Conservation (phyloP, 2,888 invertebrate species). For the Ceraclea dissimilis region DNA sequence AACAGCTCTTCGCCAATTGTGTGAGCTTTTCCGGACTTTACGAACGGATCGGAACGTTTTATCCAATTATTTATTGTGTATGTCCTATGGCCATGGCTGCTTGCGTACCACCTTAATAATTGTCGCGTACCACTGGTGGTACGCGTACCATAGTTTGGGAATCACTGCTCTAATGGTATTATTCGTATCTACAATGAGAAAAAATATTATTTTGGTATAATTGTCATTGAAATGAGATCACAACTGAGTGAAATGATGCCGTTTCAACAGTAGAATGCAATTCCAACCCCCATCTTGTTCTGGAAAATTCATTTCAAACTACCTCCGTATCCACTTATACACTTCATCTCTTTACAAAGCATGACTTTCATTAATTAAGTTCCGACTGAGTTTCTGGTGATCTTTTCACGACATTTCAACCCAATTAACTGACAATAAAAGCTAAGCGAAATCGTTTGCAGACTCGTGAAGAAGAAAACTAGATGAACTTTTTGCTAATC, state of each 20-base stretch:
- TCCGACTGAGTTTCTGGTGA: slow-evolving; percentile 4
- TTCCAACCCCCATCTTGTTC: slow-evolving; percentile 4
- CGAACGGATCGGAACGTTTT: too few relatives aligned
- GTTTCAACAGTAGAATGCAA: background rate
- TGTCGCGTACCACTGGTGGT: too few relatives aligned
- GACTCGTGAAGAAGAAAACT: slow-evolving; percentile 1
- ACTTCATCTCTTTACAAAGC: slow-evolving; percentile 15
- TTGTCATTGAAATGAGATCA: background rate
- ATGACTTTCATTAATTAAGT: slow-evolving; percentile 18
- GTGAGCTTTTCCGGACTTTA: too few relatives aligned
- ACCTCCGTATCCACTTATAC: slow-evolving; percentile 1
- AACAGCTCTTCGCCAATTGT: too few relatives aligned
- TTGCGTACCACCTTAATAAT: too few relatives aligned
- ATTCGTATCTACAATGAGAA: too few relatives aligned
- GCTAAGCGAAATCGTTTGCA: slow-evolving; percentile 5
- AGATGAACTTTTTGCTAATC: slow-evolving; percentile 14
- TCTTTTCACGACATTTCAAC: slow-evolving; percentile 11
- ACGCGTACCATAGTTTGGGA: too few relatives aligned
- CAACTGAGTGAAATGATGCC: background rate
- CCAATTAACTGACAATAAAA: slow-evolving; percentile 13
- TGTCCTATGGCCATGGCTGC: too few relatives aligned
- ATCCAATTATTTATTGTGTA: too few relatives aligned
- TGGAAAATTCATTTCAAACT: slow-evolving; percentile 1
- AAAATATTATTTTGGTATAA: too few relatives aligned
- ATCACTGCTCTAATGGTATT: too few relatives aligned